These are phyloP conservation scores for Belonocnema kinseyi DNA, from an alignment of 1,140 invertebrate species.

Conservation along the genomic window DNA sequence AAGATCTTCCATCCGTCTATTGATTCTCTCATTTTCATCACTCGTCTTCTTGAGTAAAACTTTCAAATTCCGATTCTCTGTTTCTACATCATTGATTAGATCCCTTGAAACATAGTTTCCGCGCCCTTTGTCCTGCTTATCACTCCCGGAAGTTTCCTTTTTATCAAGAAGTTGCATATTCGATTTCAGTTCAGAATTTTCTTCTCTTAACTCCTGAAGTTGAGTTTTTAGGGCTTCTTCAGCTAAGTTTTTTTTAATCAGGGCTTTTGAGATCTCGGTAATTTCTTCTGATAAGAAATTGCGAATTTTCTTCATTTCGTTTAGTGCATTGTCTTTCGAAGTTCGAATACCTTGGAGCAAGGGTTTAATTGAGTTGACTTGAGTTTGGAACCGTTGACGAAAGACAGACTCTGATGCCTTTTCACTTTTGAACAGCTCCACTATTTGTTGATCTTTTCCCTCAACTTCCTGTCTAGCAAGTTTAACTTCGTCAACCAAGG, in stretches of 20 bases:
- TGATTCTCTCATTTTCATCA: slow-evolving; percentile 23
- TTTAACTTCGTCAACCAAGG: slow-evolving; percentile 34
- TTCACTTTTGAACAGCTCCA: slow-evolving; percentile 30
- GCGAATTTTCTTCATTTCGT: slow-evolving; percentile 41
- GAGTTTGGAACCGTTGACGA: slow-evolving; percentile 37
- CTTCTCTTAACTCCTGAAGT: not conserved
- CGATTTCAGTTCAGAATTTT: slow-evolving; percentile 9
- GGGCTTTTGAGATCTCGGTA: slow-evolving; percentile 39
- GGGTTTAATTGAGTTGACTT: slow-evolving; percentile 33
- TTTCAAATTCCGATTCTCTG: slow-evolving; percentile 26
- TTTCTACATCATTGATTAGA: slow-evolving; percentile 15
- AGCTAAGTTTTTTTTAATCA: slow-evolving; percentile 21
- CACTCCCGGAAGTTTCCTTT: not conserved
- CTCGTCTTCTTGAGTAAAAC: slow-evolving; percentile 8
- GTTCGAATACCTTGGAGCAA: slow-evolving; percentile 36
- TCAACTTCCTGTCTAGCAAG: slow-evolving; percentile 21
- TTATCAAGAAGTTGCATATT: slow-evolving; percentile 10
- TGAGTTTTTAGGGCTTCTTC: slow-evolving; percentile 21
- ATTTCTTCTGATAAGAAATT: slow-evolving; percentile 37
- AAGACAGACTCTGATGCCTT: slow-evolving; percentile 13
- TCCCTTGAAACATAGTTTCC: not conserved
- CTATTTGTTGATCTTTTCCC: not conserved
- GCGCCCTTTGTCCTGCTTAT: slow-evolving; percentile 21
- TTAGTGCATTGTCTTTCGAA: slow-evolving; percentile 42
- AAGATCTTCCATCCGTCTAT: slow-evolving; percentile 16